These are phyloP conservation scores for Andrena minutula DNA, from an alignment of 2,888 invertebrate genomes.

Conservation along the genomic window DNA sequence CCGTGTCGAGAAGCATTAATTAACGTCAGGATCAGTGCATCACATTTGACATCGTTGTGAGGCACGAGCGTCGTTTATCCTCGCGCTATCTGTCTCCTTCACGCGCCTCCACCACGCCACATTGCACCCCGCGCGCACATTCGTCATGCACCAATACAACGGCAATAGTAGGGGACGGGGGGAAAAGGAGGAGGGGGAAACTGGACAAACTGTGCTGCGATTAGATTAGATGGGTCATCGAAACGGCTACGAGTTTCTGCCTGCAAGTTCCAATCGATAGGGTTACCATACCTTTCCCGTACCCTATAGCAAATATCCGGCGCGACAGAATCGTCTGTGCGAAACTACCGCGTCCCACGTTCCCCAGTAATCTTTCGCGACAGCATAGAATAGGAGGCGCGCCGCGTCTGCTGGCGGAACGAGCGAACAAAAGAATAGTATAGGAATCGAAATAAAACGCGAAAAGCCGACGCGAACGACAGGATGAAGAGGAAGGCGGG, in stretches of 20 bases:
- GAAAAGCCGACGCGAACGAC: slow-evolving; percentile 5
- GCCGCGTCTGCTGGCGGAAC: not conserved
- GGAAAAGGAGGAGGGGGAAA: slow-evolving; percentile 25
- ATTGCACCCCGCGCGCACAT: not conserved
- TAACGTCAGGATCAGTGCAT: slow-evolving; percentile 78
- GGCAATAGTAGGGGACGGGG: slow-evolving; percentile 20
- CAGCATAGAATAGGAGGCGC: not conserved
- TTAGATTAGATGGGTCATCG: no score
- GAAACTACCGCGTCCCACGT: not conserved
- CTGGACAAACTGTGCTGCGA: no score
- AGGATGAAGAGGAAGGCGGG: not conserved
- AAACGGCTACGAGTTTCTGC: no score
- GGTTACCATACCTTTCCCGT: no score
- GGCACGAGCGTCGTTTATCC: slow-evolving; percentile 75
- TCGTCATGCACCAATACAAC: not conserved
- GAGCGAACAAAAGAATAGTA: slow-evolving; percentile 19
- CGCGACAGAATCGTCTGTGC: not conserved
- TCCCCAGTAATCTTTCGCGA: not conserved
- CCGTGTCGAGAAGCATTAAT: slow-evolving; percentile 78
- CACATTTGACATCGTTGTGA: slow-evolving; percentile 78
- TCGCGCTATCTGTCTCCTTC: slow-evolving; percentile 75
- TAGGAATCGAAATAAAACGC: slow-evolving; percentile 16
- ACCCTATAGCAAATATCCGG: no score
- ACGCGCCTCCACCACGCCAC: slow-evolving; percentile 2
- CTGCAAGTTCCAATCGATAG: no score